Evolutionary conservation across 1,140 invertebrate genomes (phyloP), one percentile per base, ranked within the genome.

Genomic region (Aphelinus certus): DNA sequence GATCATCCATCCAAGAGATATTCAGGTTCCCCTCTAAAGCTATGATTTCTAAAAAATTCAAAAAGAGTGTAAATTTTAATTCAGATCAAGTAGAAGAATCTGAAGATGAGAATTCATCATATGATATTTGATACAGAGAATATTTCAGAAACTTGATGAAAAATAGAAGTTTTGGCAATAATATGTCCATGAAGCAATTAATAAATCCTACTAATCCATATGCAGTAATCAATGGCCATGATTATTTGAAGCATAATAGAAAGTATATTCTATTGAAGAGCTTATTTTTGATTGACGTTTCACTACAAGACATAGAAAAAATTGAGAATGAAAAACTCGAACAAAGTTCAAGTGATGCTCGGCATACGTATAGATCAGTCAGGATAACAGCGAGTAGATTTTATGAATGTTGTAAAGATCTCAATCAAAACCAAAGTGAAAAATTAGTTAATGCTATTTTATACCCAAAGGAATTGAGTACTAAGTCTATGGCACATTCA

Each of bases 401-500:
- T 26, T 26, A 26, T 26, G 26, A 26, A 26, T 26, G 26, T 26
- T 26, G 26, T 4, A 3, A 60, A 26, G 26, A 26, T 10, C 42
- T 60, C 5, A 42, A n/a, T 42, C 5, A 60, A 7, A n/a, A 60
- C 5, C 3, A n/a, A 4, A n/a, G 6, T 7, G 1, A n/a, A 60
- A 5, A 60, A n/a, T n/a, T 60, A 60, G 57, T n/a, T 7, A 7
- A 60, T 60, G 26, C 3, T 7, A 60, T 60, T 7, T 7, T 60
- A n/a, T 7, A 42, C n/a, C 57, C 57, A 7, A 42, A 3, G 3
- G 1, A 10, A n/a, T 4, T 7, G 3, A 60, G 26, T 7, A 7
- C 9, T 42, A 47, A 61, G 57, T 63, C 75, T 26, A 60, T 70
- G 7, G 48, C 49, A 51, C 76, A 77, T 55, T 48, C 60, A 71